Conservation (phyloP, 2,888 invertebrate genomes). For the Tineola bisselliella region DNA sequence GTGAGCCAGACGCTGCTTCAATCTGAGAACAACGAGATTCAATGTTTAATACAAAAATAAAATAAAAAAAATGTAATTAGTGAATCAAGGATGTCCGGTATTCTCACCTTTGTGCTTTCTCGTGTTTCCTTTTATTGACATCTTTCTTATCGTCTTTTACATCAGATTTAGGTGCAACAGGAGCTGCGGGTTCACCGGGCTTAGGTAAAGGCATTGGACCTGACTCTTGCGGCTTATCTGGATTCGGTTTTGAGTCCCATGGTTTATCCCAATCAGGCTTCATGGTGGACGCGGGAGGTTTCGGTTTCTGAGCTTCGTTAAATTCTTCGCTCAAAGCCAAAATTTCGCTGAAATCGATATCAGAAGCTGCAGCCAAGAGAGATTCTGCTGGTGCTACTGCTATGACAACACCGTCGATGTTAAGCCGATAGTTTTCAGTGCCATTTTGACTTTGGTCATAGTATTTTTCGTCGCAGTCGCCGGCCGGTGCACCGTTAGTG, state of each 20-base stretch:
- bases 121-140: slow-evolving; percentile 38
- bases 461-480: slow-evolving; percentile 32
- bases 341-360: slow-evolving; percentile 47
- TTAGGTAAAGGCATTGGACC: slow-evolving; percentile 19
- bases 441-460: slow-evolving; percentile 85
- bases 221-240: slow-evolving; percentile 20
- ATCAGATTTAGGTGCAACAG: slow-evolving; percentile 20
- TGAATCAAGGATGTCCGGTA: neutral
- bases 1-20: slow-evolving; percentile 60
- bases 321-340: slow-evolving; percentile 36
- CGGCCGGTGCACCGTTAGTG: slow-evolving; percentile 33
- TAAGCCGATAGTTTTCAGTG: slow-evolving; percentile 76
- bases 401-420: slow-evolving; percentile 74
- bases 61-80: neutral
- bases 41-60: neutral
- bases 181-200: slow-evolving; percentile 17
- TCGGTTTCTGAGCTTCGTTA: slow-evolving; percentile 27
- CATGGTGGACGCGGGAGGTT: slow-evolving; percentile 17
- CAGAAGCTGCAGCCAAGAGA: slow-evolving; percentile 64
- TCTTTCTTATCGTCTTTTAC: slow-evolving; percentile 42
- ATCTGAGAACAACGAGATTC: slow-evolving; percentile 39
- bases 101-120: slow-evolving; percentile 48
- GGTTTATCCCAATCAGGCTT: slow-evolving; percentile 20
- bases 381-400: slow-evolving; percentile 72
- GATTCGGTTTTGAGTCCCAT: slow-evolving; percentile 13